Evolutionary conservation across 1,140 invertebrate genomes (phyloP), one percentile per base, ranked within the genome.

Genomic region (Dryas iulia): DNA sequence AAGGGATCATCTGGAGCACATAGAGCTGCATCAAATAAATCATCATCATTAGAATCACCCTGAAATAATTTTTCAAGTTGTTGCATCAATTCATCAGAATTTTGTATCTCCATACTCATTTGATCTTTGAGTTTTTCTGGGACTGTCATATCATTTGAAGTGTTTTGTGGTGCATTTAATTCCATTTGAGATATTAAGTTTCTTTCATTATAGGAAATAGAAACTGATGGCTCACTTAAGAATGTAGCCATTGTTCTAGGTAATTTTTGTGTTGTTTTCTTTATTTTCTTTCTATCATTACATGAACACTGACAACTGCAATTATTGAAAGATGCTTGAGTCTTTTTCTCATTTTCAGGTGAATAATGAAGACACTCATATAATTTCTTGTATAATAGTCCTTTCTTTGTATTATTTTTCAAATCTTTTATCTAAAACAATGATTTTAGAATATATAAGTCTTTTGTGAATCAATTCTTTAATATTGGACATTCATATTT

Each of bases 41-140:
- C 87, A 79, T 89, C 84, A 67, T 90, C 87, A 81, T 87, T 84
- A 23, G 72, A 59, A 62, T 86, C 83, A 35, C 76, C 78, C 72
- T 87, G 77, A 77, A 91, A 91, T 14, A 91, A 60, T 74, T 87
- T 83, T 69, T 89, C 87, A 58, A 90, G 69, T 62, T 90, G 84
- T 57, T 76, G 69, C 74, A 86, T 79, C 65, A 91, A 67, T 25
- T 89, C 79, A 76, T 90, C 87, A 25, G 84, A 79, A 28, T 82
- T 68, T 69, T 59, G 47, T 33, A 64, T 59, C 24, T 71, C 72
- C n/a, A 35, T 39, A 26, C 6, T 39, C 3, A 28, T 25, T 54
- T 60, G 70, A 64, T 39, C 52, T 33, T 53, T 65, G 23, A 58
- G 1, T 24, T 68, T 52, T n/a, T 35, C 31, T 35, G 59, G 21